Percentiles rank a stretch among this genome's conserved stretches.
These are phyloP conservation scores for Trisateles emortualis DNA, from an alignment of 2,888 invertebrate genomes.

Conservation along the genomic window DNA sequence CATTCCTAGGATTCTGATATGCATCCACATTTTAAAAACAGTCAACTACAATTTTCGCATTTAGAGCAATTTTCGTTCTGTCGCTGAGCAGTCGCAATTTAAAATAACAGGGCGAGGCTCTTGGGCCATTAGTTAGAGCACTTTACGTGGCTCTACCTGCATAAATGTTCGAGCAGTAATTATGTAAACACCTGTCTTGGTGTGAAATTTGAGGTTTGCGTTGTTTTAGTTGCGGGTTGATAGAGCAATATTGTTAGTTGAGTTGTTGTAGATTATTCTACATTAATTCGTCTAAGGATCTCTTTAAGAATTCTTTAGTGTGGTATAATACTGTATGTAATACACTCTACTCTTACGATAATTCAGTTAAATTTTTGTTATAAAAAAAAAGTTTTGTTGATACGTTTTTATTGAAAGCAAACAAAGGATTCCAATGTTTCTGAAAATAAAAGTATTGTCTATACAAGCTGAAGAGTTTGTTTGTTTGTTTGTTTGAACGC, in stretches of 20 bases:
- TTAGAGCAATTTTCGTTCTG: slow-evolving; percentile 46
- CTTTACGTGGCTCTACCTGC: slow-evolving; percentile 27
- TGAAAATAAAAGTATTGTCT: too few species aligned
- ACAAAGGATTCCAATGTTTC: too few species aligned
- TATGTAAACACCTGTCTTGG: slow-evolving; percentile 33
- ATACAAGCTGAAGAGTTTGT: too few species aligned
- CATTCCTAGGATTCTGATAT: slow-evolving; percentile 15
- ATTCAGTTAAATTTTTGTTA: too few species aligned
- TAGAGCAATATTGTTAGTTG: neutral
- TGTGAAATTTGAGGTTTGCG: slow-evolving; percentile 17
- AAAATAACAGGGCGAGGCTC: slow-evolving; percentile 51
- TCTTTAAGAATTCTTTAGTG: too few species aligned
- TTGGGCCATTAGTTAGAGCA: slow-evolving; percentile 50
- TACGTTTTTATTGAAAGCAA: too few species aligned
- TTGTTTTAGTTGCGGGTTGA: slow-evolving; percentile 5
- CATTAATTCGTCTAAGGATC: too few species aligned
- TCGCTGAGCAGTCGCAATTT: slow-evolving; percentile 40
- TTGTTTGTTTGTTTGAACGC: too few species aligned
- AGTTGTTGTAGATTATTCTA: neutral
- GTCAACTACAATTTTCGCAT: slow-evolving; percentile 41
- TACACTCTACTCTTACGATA: too few species aligned
- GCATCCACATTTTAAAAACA: slow-evolving; percentile 31
- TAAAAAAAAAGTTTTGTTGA: too few species aligned
- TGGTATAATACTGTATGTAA: too few species aligned
- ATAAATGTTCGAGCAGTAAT: slow-evolving; percentile 33